Conservation (phyloP, 2,888 invertebrate genomes). For the Sceliomorpha sp. region DNA sequence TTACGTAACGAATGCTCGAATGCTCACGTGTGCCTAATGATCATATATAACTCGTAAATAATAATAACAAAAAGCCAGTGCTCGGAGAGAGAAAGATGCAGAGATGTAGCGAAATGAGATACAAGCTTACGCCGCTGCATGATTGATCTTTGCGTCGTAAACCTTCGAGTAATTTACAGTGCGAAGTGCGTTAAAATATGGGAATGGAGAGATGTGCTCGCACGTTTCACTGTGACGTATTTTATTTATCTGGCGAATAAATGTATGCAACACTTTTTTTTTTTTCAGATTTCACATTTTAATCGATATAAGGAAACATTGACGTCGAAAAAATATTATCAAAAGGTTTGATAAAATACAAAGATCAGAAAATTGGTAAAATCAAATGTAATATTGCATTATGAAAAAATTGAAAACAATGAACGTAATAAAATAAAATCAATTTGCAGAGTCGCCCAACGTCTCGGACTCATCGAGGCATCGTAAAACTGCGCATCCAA, state of each 20-base stretch:
- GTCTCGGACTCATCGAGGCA: too few species aligned
- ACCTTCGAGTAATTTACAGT: conserved; percentile 12
- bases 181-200: conserved; percentile 1
- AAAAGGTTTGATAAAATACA: neutral
- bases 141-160: conserved; percentile 28
- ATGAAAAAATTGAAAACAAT: too few species aligned
- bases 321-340: neutral
- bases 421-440: too few species aligned
- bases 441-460: too few species aligned
- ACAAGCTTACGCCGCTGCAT: neutral
- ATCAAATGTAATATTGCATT: too few species aligned
- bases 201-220: conserved; percentile 7
- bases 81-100: conserved; percentile 12
- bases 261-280: too few species aligned
- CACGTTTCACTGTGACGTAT: neutral
- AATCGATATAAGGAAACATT: too few species aligned
- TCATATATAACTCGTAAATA: conserved; percentile 39
- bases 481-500: too few species aligned
- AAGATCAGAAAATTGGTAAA: neutral
- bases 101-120: too few species aligned
- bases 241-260: too few species aligned
- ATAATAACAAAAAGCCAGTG: conserved; percentile 19
- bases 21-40: conserved; percentile 47
- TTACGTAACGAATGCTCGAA: conserved; percentile 48
- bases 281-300: too few species aligned